These are phyloP conservation scores for Heliornis fulica DNA, from an alignment of 2,113 vertebrate genomes.

Conservation along the genomic window DNA sequence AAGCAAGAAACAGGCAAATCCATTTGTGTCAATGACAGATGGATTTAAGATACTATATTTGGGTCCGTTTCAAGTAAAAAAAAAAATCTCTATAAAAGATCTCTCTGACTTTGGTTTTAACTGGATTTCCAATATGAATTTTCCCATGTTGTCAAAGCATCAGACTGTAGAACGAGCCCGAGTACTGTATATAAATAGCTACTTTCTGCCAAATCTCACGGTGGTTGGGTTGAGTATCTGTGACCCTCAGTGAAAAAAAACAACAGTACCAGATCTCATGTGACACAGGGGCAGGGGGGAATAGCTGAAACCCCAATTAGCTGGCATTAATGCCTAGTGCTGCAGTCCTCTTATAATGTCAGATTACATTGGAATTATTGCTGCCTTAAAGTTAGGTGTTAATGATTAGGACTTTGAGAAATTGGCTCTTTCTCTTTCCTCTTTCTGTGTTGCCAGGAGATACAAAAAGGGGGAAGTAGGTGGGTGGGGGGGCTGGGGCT, in stretches of 20 bases:
- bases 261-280: not conserved
- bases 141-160: not conserved
- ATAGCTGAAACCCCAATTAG: not conserved
- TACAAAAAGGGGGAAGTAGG: not conserved
- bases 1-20: constrained; percentile 33
- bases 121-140: not conserved
- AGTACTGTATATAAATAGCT: not conserved
- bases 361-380: not conserved
- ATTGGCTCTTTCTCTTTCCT: not conserved
- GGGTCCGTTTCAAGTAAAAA: constrained; percentile 4
- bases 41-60: constrained; percentile 7
- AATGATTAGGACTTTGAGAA: not conserved
- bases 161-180: not conserved
- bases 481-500: too few relatives aligned
- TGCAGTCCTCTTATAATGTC: not conserved
- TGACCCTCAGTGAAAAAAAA: not conserved
- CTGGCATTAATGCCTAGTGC: not conserved
- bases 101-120: not conserved
- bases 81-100: constrained; percentile 9
- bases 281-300: not conserved
- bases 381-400: not conserved
- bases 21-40: constrained; percentile 14
- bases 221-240: not conserved
- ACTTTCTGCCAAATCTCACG: not conserved
- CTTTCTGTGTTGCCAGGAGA: not conserved